Conservation (phyloP, 2,113 vertebrate genomes). For the Planiliza haematocheilus region DNA sequence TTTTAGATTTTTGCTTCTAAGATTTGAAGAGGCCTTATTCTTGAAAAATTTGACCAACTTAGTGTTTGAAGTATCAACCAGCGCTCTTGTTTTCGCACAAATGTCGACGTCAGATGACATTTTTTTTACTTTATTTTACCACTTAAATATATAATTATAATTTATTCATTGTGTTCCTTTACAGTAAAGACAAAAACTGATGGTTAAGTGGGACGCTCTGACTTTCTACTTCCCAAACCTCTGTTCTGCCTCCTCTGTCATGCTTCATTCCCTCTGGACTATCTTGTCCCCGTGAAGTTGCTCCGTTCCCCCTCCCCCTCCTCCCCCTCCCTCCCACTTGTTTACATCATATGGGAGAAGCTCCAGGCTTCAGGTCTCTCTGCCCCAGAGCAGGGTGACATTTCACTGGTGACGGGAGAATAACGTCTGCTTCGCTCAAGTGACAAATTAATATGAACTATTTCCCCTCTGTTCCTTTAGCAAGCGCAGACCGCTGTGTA, state of each 20-base stretch:
- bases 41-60: too few relatives aligned
- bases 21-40: too few relatives aligned
- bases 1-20: too few relatives aligned
- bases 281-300: neutral
- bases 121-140: too few relatives aligned
- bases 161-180: too few relatives aligned
- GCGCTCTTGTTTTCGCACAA: too few relatives aligned
- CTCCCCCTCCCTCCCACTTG: constrained; percentile 33
- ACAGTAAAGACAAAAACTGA: too few relatives aligned
- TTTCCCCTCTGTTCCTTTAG: neutral
- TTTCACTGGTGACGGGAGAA: constrained; percentile 43
- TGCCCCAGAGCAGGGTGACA: constrained; percentile 18
- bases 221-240: too few relatives aligned
- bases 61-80: too few relatives aligned
- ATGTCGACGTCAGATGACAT: too few relatives aligned
- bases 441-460: constrained; percentile 29
- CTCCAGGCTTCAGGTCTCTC: constrained; percentile 9
- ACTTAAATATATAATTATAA: too few relatives aligned
- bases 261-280: neutral
- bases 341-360: constrained; percentile 48
- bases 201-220: too few relatives aligned
- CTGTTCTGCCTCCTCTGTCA: neutral
- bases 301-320: constrained; percentile 18
- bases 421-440: constrained; percentile 9
- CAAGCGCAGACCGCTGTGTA: constrained; percentile 3